phyloP scores from a whole-genome alignment of 2,888 invertebrate genomes.

The Chalcosyrphus nemorum region DNA sequence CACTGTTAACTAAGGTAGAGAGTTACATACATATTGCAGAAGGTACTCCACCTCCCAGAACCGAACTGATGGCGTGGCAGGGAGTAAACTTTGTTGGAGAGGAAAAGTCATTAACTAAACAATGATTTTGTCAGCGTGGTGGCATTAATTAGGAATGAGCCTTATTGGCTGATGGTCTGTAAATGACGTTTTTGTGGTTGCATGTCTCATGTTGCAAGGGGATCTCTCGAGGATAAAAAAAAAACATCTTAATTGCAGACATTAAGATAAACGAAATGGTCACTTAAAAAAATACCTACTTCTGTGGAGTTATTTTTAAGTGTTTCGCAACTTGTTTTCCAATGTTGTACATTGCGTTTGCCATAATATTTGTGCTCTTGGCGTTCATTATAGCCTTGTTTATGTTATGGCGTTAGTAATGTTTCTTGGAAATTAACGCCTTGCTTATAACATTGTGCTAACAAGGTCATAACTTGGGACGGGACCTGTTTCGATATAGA shows the following conservation, averaged over 20 bases:
- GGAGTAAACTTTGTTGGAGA: constrained; percentile 19
- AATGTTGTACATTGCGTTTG: constrained; percentile 15
- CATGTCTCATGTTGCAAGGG: neutral
- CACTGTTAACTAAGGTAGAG: constrained; percentile 28
- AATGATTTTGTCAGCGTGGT: constrained; percentile 64
- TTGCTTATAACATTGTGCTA: constrained; percentile 27
- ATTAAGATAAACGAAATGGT: constrained; percentile 65
- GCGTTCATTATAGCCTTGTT: constrained; percentile 44
- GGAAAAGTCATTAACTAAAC: constrained; percentile 56
- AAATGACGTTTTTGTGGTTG: constrained; percentile 30
- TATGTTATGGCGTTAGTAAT: constrained; percentile 36
- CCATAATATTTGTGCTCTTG: constrained; percentile 15
- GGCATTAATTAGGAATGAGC: constrained; percentile 42
- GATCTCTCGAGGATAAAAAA: constrained; percentile 23
- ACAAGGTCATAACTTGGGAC: constrained; percentile 24
- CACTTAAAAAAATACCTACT: constrained; percentile 37
- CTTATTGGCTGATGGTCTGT: constrained; percentile 45
- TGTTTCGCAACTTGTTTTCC: constrained; percentile 45
- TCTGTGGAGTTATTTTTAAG: constrained; percentile 27
- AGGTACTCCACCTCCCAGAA: constrained; percentile 24
- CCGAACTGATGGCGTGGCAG: constrained; percentile 5
- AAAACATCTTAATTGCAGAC: constrained; percentile 64
- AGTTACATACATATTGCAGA: no score
- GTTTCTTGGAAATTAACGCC: constrained; percentile 26
- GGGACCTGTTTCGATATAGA: neutral